phyloP scores from a whole-genome alignment of 2,797 vertebrate genomes.

The Scomberomorus guttatus region DNA sequence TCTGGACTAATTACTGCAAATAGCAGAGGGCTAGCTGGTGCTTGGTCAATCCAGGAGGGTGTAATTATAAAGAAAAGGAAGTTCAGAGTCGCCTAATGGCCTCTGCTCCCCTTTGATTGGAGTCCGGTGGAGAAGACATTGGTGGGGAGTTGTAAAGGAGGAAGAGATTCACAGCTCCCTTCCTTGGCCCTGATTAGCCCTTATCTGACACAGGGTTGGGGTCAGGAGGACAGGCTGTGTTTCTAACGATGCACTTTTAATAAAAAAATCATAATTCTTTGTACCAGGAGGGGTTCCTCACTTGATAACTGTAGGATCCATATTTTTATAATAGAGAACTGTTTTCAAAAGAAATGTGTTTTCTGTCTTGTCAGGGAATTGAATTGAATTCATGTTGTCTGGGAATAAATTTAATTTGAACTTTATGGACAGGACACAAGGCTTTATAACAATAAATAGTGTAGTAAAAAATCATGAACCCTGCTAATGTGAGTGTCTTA shows the following conservation, averaged over 20 bases:
- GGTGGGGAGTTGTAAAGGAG: slow-evolving; percentile 50
- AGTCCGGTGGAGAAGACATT: slow-evolving; percentile 59
- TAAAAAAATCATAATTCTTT: slow-evolving; percentile 31
- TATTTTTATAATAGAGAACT: not conserved
- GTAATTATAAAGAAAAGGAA: slow-evolving; percentile 85
- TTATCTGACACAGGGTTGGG: slow-evolving; percentile 36
- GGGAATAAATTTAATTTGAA: not conserved
- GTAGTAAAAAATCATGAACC: too few relatives aligned
- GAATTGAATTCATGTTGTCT: not conserved
- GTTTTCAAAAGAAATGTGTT: not conserved
- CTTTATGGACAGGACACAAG: not conserved
- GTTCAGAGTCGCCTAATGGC: slow-evolving; percentile 79
- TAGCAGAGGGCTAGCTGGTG: slow-evolving; percentile 81
- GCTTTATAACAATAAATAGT: not conserved
- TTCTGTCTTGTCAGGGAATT: slow-evolving; percentile 9
- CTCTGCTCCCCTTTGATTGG: slow-evolving; percentile 71
- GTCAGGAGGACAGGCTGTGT: slow-evolving; percentile 42
- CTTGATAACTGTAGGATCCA: slow-evolving; percentile 7
- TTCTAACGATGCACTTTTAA: slow-evolving; percentile 45
- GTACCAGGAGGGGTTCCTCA: slow-evolving; percentile 10
- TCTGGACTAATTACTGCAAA: slow-evolving; percentile 87
- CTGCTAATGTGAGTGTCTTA: not conserved
- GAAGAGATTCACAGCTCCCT: slow-evolving; percentile 48
- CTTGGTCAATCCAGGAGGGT: slow-evolving; percentile 84
- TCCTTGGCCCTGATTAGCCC: slow-evolving; percentile 68